Base-by-base conservation (phyloP, 2,113 vertebrate species). In the Collichthys lucidus region DNA sequence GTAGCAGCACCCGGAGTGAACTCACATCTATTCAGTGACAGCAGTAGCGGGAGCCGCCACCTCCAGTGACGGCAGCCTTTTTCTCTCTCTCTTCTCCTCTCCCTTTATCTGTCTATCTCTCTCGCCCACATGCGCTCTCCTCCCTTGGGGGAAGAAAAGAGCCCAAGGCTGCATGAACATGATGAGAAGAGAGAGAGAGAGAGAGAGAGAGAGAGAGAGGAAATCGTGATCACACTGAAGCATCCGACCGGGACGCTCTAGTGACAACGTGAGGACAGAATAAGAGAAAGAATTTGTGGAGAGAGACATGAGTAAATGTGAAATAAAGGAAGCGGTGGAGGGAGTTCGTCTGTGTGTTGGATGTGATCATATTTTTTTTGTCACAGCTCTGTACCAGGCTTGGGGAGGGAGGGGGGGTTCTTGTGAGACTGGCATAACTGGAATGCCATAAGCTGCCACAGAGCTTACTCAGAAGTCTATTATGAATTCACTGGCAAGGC, bases 11-110 rank as follows among this genome's bases (percentile, higher is more conserved):
- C 88, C 90, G 50, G 86, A 75, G 83, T 91, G 90, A 93, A 91
- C 90, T 89, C 90, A 85, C 77, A 86, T 93, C 88, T 86, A 89
- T 92, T 92, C 87, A 87, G 82, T 86, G 82, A 80, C 88, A 84
- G 81, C 65, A 87, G 86, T 15, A 90, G 83, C 4, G 0, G 82
- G 74, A 88, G 74, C 66, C 16, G n/a, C 71, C 82, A 90, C 87
- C 83, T 88, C 77, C 71, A 85, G 87, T 86, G 89, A 92, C 85
- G 78, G 89, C 81, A 84, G 86, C 40, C 81, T 63, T 55, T 61
- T 69, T 81, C 63, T 62, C 73, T 61, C 63, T 79, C 80, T 35
- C 42, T 62, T 65, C 46, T 49, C 26, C 55, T 77, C 29, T 74
- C 75, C 70, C 42, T 20, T 15, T 71, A 24, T 68, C 71, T 24